Evolutionary conservation across 1,140 invertebrate genomes (phyloP).

Genomic region (Liolophura sinensis): DNA sequence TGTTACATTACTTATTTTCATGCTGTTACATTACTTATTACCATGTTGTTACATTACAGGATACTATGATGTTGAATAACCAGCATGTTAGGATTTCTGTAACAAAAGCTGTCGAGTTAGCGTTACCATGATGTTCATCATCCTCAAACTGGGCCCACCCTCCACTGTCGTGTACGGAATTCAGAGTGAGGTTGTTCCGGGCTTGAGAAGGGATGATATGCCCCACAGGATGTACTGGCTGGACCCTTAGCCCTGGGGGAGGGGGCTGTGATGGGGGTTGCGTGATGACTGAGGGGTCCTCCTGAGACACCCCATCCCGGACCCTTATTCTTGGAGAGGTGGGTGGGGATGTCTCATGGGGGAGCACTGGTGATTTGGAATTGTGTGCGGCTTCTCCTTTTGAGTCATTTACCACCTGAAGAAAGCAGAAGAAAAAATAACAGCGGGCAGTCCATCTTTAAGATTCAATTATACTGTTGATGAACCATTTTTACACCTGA

Average conservation of each 20-base stretch:
- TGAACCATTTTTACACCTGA: no score
- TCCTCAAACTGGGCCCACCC: conserved; percentile 56
- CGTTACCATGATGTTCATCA: conserved; percentile 50
- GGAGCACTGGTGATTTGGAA: conserved; percentile 41
- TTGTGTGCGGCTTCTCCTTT: conserved; percentile 37
- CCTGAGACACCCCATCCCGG: conserved; percentile 4
- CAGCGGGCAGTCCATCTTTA: no score
- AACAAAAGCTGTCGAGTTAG: not conserved
- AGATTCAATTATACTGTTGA: no score
- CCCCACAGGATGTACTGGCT: conserved; percentile 5
- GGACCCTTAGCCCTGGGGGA: conserved; percentile 7
- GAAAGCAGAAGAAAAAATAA: no score
- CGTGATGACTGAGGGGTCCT: conserved; percentile 1
- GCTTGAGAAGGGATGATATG: conserved; percentile 10
- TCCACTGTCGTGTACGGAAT: conserved; percentile 32
- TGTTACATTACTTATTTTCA: no score
- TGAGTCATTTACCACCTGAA: not conserved
- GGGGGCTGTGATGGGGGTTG: conserved; percentile 16
- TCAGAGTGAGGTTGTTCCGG: conserved; percentile 19
- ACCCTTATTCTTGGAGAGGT: conserved; percentile 28
- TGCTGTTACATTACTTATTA: no score
- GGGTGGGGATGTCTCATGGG: conserved; percentile 35
- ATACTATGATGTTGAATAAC: no score
- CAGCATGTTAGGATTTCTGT: no score
- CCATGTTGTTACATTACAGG: no score